Conservation (phyloP, 2,888 invertebrate genomes). For the Eudemis profundana region DNA sequence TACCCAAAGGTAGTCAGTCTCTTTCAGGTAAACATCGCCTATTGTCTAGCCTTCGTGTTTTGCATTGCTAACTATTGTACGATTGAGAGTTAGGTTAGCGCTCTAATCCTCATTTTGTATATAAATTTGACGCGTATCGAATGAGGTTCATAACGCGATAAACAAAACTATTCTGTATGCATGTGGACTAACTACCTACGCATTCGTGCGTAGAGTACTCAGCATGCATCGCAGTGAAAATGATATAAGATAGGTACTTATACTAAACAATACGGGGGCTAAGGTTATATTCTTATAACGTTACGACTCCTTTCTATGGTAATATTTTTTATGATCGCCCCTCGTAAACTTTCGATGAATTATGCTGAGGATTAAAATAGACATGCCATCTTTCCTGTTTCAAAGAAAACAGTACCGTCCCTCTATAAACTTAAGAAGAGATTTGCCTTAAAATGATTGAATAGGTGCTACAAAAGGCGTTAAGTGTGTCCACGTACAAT, state of each 20-base stretch:
- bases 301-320: constrained; percentile 69
- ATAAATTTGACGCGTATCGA: too few species aligned
- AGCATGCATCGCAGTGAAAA: constrained; percentile 56
- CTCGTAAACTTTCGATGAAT: constrained; percentile 56
- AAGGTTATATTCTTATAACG: constrained; percentile 60
- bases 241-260: constrained; percentile 51
- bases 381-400: constrained; percentile 46
- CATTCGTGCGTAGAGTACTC: neutral
- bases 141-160: too few species aligned
- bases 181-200: neutral
- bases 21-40: too few species aligned
- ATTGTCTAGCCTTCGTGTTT: too few species aligned
- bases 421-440: neutral
- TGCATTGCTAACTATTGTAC: too few species aligned
- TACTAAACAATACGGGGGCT: constrained; percentile 62
- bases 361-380: constrained; percentile 57
- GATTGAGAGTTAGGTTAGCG: too few species aligned
- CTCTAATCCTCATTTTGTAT: too few species aligned
- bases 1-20: too few species aligned
- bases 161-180: too few species aligned
- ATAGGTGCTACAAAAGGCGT: neutral
- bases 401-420: constrained; percentile 2
- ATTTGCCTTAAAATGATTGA: neutral
- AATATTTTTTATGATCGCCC: constrained; percentile 68
- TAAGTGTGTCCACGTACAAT: neutral